phyloP scores from a whole-genome alignment of 1,140 invertebrate species.

The Drosophila neocordata region DNA sequence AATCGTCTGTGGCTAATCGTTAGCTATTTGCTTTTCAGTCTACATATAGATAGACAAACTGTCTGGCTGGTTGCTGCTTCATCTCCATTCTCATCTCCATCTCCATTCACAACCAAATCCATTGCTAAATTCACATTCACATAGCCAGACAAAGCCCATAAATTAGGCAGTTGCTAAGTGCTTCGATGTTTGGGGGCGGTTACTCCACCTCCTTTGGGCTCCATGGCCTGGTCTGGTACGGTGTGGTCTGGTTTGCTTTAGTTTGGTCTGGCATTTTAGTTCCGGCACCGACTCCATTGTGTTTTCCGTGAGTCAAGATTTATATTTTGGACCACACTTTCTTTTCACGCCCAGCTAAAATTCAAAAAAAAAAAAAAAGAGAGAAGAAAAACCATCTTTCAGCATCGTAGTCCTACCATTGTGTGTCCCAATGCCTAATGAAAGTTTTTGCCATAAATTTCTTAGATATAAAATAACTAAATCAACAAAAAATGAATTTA shows the following conservation, averaged over 20 bases:
- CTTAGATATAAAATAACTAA: conserved; percentile 8
- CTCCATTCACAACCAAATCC: conserved; percentile 20
- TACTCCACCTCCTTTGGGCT: conserved; percentile 6
- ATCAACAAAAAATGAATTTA: neutral
- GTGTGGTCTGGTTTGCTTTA: neutral
- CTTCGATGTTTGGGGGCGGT: conserved; percentile 52
- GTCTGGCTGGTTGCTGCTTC: conserved; percentile 38
- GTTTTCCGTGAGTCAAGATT: conserved; percentile 49
- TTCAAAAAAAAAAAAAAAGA: conserved; percentile 19
- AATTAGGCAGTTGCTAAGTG: conserved; percentile 77
- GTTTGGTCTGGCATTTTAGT: conserved; percentile 21
- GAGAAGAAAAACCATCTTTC: conserved; percentile 17
- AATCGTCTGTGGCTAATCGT: conserved; percentile 77
- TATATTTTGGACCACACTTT: conserved; percentile 64
- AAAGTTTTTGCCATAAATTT: conserved; percentile 33
- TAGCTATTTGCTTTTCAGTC: conserved; percentile 58
- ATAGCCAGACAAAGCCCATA: conserved; percentile 65
- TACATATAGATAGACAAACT: conserved; percentile 25
- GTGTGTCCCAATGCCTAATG: conserved; percentile 39
- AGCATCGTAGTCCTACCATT: conserved; percentile 19
- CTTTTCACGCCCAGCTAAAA: conserved; percentile 39
- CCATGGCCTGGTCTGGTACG: neutral
- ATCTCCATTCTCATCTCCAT: conserved; percentile 30
- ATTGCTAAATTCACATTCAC: conserved; percentile 30
- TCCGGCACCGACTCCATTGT: conserved; percentile 14